Conservation (phyloP, 2,797 vertebrate genomes). For the Carduelis carduelis region DNA sequence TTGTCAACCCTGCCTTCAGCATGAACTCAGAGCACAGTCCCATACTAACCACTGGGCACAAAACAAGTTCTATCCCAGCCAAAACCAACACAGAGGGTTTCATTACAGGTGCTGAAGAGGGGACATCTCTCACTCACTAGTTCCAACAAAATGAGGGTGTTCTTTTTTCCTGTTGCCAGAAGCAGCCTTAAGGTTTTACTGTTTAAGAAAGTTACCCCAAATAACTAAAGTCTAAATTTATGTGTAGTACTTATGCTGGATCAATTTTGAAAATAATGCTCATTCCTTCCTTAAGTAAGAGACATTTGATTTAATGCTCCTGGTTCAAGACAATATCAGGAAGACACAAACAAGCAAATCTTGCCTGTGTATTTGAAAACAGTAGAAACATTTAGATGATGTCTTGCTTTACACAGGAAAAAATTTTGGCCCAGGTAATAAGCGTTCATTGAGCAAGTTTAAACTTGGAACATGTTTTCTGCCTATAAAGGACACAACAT, state of each 20-base stretch:
- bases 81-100: not conserved
- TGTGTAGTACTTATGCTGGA: rapidly evolving
- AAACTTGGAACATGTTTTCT: not conserved
- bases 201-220: not conserved
- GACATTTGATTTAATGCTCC: not conserved
- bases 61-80: not conserved
- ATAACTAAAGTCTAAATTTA: not conserved
- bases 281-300: not conserved
- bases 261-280: not conserved
- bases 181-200: not conserved
- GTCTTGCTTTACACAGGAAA: not conserved
- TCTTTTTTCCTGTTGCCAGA: not conserved
- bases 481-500: not conserved
- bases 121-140: not conserved
- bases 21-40: not conserved
- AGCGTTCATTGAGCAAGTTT: not conserved
- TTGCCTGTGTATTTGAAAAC: not conserved
- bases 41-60: not conserved
- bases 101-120: not conserved
- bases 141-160: not conserved
- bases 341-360: not conserved
- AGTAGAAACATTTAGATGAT: not conserved
- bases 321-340: not conserved
- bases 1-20: not conserved
- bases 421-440: not conserved